phyloP scores from a whole-genome alignment of 2,888 invertebrate genomes.

The Chouioia cunea region DNA sequence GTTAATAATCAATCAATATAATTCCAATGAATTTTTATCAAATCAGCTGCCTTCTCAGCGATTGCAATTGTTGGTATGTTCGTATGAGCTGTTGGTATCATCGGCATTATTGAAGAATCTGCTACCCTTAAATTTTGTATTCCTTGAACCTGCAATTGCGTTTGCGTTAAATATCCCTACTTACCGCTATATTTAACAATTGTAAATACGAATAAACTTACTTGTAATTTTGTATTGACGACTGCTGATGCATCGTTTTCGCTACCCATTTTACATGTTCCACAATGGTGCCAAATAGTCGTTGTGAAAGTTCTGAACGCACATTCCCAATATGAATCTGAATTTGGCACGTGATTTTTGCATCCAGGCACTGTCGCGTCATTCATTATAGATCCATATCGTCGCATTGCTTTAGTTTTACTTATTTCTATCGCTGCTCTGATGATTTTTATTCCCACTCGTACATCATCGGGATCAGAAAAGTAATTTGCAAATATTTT shows the following conservation, averaged over 20 bases:
- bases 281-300: constrained; percentile 78
- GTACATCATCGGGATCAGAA: no score
- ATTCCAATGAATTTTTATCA: constrained; percentile 2
- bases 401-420: constrained; percentile 73
- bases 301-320: constrained; percentile 76
- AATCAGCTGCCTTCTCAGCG: constrained; percentile 5
- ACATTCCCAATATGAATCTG: constrained; percentile 79
- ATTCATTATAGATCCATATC: constrained; percentile 72
- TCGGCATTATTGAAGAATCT: constrained; percentile 74
- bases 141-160: constrained; percentile 57
- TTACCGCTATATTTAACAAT: no score
- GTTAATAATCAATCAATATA: constrained; percentile 2
- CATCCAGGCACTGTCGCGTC: constrained; percentile 73
- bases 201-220: constrained; percentile 42
- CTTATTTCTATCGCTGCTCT: constrained; percentile 72
- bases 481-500: no score
- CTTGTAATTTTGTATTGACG: constrained; percentile 73
- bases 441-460: background rate
- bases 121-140: constrained; percentile 70
- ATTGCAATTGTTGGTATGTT: constrained; percentile 1
- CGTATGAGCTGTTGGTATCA: background rate
- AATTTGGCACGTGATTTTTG: constrained; percentile 71
- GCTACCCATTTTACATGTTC: constrained; percentile 78
- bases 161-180: constrained; percentile 48
- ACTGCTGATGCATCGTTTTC: constrained; percentile 73